A percentile compares a stretch with the other conserved stretches of the same genome.
Conservation (phyloP, 2,888 invertebrate genomes). For the Blomia tropicalis region DNA sequence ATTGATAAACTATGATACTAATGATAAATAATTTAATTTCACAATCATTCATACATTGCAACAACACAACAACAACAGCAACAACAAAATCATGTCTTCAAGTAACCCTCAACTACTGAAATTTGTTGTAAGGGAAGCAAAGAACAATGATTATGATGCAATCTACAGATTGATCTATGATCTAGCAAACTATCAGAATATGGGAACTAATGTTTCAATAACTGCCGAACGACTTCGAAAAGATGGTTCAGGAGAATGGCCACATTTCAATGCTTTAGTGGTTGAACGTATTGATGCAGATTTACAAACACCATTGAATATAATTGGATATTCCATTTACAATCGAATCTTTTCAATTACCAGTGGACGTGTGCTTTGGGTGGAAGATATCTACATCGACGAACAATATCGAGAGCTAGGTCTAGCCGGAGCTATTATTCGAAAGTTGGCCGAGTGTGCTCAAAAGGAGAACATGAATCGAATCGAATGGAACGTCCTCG, state of each 20-base stretch:
- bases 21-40: too few species aligned
- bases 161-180: slow-evolving; percentile 9
- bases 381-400: slow-evolving; percentile 38
- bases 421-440: slow-evolving; percentile 34
- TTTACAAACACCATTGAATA: background rate
- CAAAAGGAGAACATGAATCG: slow-evolving; percentile 29
- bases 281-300: background rate
- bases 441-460: slow-evolving; percentile 27
- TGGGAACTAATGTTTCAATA: slow-evolving; percentile 6
- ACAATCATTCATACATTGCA: too few species aligned
- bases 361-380: slow-evolving; percentile 35
- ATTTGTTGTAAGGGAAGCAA: too few species aligned
- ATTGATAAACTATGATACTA: too few species aligned
- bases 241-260: background rate
- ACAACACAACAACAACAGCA: too few species aligned
- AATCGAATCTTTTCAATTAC: slow-evolving; percentile 37
- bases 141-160: background rate
- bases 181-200: slow-evolving; percentile 17
- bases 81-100: too few species aligned
- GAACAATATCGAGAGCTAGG: slow-evolving; percentile 34
- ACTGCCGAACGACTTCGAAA: background rate
- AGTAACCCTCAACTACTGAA: too few species aligned
- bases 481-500: slow-evolving; percentile 34
- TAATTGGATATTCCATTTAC: slow-evolving; percentile 34
- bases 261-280: background rate